Conservation (phyloP, 2,797 vertebrate species). For the Scleropages formosus region DNA sequence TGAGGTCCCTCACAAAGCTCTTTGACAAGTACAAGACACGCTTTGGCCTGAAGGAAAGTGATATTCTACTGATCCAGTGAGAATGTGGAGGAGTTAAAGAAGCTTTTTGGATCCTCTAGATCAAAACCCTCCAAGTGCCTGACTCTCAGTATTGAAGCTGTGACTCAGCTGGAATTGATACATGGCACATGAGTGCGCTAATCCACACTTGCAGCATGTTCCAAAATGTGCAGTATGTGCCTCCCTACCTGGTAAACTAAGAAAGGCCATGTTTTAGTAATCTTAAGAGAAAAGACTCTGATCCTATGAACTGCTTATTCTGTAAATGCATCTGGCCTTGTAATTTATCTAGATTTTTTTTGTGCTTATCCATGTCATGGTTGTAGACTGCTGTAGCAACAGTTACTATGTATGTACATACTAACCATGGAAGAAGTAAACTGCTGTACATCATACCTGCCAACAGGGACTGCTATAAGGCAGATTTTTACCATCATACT, state of each 20-base stretch:
- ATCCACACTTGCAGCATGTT: constrained; percentile 35
- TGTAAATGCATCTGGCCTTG: background rate
- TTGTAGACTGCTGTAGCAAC: background rate
- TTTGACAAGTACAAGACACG: constrained; percentile 90
- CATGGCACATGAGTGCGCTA: constrained; percentile 34
- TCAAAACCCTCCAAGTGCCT: constrained; percentile 34
- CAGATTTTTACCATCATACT: background rate
- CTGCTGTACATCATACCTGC: constrained; percentile 19
- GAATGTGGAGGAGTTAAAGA: background rate
- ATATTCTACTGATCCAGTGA: constrained; percentile 82
- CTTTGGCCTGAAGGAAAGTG: constrained; percentile 82
- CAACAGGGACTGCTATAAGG: constrained; percentile 48
- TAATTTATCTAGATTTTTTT: background rate
- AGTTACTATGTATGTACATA: background rate
- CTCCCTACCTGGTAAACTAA: background rate
- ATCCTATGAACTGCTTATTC: background rate
- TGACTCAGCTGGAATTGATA: constrained; percentile 42
- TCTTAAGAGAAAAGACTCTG: background rate
- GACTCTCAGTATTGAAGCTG: constrained; percentile 28
- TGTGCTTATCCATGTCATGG: background rate
- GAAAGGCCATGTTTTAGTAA: constrained; percentile 5
- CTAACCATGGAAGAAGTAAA: constrained; percentile 21
- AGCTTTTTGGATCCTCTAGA: constrained; percentile 33
- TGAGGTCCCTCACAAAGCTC: constrained; percentile 80
- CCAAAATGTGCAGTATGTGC: constrained; percentile 13